A percentile compares a stretch with the other conserved stretches of the same genome.
Conservation (phyloP, 2,888 invertebrate species). For the Andrena trimmerana region DNA sequence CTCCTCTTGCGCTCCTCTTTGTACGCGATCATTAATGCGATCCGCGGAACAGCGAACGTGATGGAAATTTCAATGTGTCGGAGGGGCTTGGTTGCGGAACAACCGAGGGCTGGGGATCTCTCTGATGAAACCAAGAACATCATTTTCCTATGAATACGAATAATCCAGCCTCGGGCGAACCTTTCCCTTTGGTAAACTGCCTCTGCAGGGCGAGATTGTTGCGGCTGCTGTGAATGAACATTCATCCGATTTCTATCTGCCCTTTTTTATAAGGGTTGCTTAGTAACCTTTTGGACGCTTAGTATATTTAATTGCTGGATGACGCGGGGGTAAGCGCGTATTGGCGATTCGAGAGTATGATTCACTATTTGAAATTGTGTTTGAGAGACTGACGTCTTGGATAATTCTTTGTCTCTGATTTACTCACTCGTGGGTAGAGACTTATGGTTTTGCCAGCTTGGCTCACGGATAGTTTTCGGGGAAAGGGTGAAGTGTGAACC, state of each 20-base stretch:
- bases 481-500: not conserved
- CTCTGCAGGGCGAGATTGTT: slow-evolving; percentile 8
- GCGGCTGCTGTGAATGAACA: not conserved
- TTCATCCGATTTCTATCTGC: not conserved
- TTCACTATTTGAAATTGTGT: not conserved
- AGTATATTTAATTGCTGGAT: no score
- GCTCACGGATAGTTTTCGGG: not conserved
- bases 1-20: slow-evolving; percentile 37
- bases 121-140: slow-evolving; percentile 54
- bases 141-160: slow-evolving; percentile 59
- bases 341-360: not conserved
- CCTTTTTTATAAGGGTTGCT: not conserved
- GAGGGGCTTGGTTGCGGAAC: slow-evolving; percentile 14
- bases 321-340: no score
- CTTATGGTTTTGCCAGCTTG: not conserved
- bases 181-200: slow-evolving; percentile 12
- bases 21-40: slow-evolving; percentile 65
- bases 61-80: slow-evolving; percentile 65
- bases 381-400: no score
- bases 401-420: no score
- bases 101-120: not conserved
- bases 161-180: slow-evolving; percentile 16
- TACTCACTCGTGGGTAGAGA: no score
- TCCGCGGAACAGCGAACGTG: slow-evolving; percentile 60
- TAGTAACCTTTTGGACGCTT: not conserved